A percentile compares a stretch with the other conserved stretches of the same genome.
These are phyloP conservation scores for Proteles cristata DNA, from an alignment of 2,113 vertebrate species.

Conservation along the genomic window DNA sequence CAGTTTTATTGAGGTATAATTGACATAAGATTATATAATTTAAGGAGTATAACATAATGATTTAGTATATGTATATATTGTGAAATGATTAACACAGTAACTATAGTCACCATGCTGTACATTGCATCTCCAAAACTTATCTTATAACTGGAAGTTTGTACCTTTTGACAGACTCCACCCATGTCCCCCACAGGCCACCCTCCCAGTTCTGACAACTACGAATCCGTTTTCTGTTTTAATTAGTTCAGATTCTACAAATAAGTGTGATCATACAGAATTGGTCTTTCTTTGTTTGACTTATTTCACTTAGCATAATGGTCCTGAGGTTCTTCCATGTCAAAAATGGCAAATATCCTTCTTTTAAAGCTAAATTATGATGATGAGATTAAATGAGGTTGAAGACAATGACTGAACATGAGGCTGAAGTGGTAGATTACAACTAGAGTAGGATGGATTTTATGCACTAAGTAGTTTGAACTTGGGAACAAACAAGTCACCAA, in stretches of 20 bases:
- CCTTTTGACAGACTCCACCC: background rate
- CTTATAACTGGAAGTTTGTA: background rate
- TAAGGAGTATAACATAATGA: background rate
- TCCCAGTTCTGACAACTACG: background rate
- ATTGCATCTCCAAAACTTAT: background rate
- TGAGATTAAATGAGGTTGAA: background rate
- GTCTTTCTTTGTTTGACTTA: background rate
- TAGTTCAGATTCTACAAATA: background rate
- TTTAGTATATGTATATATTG: background rate
- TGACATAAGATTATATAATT: background rate
- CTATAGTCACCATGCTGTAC: background rate
- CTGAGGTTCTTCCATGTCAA: background rate
- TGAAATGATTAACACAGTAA: background rate
- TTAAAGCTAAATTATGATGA: background rate
- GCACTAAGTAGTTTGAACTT: background rate
- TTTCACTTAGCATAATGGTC: background rate
- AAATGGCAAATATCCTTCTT: background rate
- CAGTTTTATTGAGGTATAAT: background rate
- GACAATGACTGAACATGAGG: background rate
- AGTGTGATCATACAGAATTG: background rate
- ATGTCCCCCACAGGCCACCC: too few species aligned
- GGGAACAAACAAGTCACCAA: background rate
- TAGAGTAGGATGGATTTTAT: background rate
- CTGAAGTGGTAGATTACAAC: background rate
- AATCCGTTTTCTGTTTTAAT: background rate